Base-by-base conservation (phyloP, 2,888 invertebrate species). In the Oasisia sp. region DNA sequence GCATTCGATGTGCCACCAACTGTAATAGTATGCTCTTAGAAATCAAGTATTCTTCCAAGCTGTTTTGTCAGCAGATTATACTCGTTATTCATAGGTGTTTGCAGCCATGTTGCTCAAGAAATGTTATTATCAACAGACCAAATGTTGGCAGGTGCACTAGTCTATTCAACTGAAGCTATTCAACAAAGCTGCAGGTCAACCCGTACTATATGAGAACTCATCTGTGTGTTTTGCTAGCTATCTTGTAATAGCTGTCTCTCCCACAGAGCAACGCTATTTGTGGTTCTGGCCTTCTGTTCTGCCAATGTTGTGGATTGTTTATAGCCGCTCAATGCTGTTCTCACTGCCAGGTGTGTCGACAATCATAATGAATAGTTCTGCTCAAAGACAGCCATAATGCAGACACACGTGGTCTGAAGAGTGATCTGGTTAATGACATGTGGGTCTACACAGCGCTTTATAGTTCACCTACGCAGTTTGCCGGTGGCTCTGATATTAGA, bases 301-400 rank as follows among this genome's bases (percentile, higher is more conserved):
- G 74, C 74, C 74, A 74, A 74, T 74, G 27, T 27, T 74, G 27
- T 19, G 74, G 19, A n/a, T 74, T 74, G 74, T 74, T 74, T 74
- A 74, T 27, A 74, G 14, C 74, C 74, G 27, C 74, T 74, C 74
- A 19, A 74, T 7, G 74, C 0, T 74, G 74, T 27, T 74, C 74
- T 74, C 5, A 7, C 74, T 74, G 19, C 27, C 27, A n/a, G 74
- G n/a, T 74, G 74, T n/a, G n/a, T 27, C 27, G n/a, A 27, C 27
- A 74, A 74, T 74, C 19, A 74, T 74, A 74, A 74, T 74, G 74
- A 74, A 74, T 74, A n/a, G 74, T 74, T 74, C 27, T 74, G 74
- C 74, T 74, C 74, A 19, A n/a, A n/a, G 74, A 74, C 74, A 27
- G 74, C 19, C n/a, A 27, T 74, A 74, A 74, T 74, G 74, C 27